A percentile compares a stretch with the other conserved stretches of the same genome.
phyloP scores from a whole-genome alignment of 2,888 invertebrate genomes.

The Marasmarcha lunaedactyla region DNA sequence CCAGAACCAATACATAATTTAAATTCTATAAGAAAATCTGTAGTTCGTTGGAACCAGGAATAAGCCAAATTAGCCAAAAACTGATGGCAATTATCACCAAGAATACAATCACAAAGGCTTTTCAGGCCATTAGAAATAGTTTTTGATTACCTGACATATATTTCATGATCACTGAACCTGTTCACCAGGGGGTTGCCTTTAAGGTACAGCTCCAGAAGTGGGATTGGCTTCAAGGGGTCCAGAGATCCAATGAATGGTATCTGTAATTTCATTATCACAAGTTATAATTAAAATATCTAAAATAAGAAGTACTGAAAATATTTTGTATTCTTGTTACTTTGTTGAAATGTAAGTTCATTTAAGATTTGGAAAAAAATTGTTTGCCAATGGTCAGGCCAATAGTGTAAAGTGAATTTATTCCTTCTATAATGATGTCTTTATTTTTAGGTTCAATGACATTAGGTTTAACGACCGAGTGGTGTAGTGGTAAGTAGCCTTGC shows the following conservation, averaged over 20 bases:
- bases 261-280: conserved; percentile 42
- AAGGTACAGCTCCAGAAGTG: conserved; percentile 80
- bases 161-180: conserved; percentile 79
- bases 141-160: conserved; percentile 84
- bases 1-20: no score
- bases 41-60: no score
- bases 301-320: no score
- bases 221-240: conserved; percentile 76
- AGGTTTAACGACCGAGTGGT: no score
- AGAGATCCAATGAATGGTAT: conserved; percentile 74
- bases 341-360: not conserved
- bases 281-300: not conserved
- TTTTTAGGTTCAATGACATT: no score
- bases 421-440: no score
- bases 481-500: no score
- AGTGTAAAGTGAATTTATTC: no score
- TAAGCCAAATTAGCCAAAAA: no score
- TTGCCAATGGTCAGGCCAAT: not conserved
- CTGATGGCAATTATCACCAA: no score
- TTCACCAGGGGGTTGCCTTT: conserved; percentile 85
- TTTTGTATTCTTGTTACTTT: not conserved
- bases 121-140: not conserved
- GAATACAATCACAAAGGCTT: not conserved
- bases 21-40: no score
- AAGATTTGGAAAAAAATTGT: not conserved